Evolutionary conservation across 2,797 vertebrate genomes (phyloP).

Genomic region (Ciconia nigra): DNA sequence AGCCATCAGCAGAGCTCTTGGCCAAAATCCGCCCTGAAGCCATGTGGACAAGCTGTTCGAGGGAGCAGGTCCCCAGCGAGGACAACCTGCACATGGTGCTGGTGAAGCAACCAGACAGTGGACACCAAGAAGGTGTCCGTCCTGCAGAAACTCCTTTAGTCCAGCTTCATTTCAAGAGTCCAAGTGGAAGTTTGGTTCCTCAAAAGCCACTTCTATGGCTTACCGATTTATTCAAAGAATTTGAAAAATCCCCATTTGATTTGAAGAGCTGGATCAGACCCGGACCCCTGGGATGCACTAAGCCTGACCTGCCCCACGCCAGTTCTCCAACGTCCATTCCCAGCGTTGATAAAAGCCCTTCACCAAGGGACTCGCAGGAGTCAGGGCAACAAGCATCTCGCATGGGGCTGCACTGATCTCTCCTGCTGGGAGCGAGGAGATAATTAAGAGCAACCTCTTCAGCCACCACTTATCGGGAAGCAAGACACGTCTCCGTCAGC

Average conservation of each 20-base stretch:
- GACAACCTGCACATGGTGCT: background rate
- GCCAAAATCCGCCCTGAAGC: background rate
- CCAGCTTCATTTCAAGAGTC: background rate
- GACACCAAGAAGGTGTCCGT: no score
- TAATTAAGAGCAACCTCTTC: background rate
- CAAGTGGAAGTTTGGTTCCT: background rate
- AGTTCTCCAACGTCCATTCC: background rate
- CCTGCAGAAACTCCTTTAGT: background rate
- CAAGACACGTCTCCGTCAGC: background rate
- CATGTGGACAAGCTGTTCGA: rapidly evolving
- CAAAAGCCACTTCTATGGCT: background rate
- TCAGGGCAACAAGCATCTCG: background rate
- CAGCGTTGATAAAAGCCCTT: background rate
- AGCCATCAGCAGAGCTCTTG: background rate
- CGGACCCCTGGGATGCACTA: background rate
- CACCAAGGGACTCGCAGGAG: background rate
- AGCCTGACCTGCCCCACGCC: no score
- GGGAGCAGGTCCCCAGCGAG: background rate
- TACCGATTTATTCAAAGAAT: background rate
- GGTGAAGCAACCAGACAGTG: background rate
- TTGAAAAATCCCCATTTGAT: background rate
- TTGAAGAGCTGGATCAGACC: background rate
- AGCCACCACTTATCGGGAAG: background rate
- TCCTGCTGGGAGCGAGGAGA: background rate
- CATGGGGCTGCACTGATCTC: background rate